Base-by-base conservation (phyloP, 2,113 vertebrate species). In the Cromileptes altivelis region DNA sequence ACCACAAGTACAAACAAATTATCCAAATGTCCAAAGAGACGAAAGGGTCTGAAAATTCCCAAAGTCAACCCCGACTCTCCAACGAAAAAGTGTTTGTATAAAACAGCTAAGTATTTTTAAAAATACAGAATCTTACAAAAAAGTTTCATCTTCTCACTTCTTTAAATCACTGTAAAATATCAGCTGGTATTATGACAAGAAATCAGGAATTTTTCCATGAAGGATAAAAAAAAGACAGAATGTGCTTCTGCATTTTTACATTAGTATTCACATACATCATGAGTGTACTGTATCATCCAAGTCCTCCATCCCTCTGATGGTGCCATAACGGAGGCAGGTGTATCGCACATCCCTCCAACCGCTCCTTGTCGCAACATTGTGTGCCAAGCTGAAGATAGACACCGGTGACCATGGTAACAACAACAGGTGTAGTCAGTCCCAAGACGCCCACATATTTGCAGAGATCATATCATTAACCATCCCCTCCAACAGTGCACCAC, bases 51-150 rank as follows among this genome's bases (percentile, higher is more conserved):
- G 81, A 90, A 92, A 93, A 93, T 85, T 86, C 91, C 89, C 81
- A 91, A 89, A 90, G 88, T 93, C 93, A 80, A 91, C 81, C 86
- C 90, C 75, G 73, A 92, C 88, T 91, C 88, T 90, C 90, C 87
- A 89, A 85, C 89, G 33, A 52, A 91, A 91, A 93, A 83, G 79
- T 79, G 83, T 94, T 92, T 88, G 94, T 96, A 96, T 93, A 95
- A 96, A 96, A 95, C 91, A 90, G 93, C 85, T 82, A 92, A 85
- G 90, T 86, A 91, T 92, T 85, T 95, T 94, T 85, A 92, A 96
- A 96, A 96, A 96, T 95, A 96, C 94, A 94, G 89, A 94, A 94
- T 95, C 92, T 94, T 95, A 94, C 94, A 93, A 96, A 95, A 94
- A 93, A 50, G 47, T 85, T 81, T 86, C 74, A 77, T 94, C 85